These are phyloP conservation scores for Temnothorax curvispinosus DNA, from an alignment of 1,140 invertebrate species.

Conservation along the genomic window DNA sequence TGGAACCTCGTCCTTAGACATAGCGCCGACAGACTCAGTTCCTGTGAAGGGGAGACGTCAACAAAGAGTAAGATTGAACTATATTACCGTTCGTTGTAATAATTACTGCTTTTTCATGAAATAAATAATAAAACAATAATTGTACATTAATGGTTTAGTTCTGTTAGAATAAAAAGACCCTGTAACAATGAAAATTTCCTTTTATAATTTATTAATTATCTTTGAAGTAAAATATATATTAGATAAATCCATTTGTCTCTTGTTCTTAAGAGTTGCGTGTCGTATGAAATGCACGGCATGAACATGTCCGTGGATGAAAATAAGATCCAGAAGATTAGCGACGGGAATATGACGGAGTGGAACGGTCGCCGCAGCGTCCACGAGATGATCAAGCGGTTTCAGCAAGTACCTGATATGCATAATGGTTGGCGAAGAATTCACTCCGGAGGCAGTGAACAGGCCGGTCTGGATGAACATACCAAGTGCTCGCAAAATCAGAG, in stretches of 20 bases:
- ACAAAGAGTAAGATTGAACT: constrained; percentile 65
- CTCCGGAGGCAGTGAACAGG: constrained; percentile 75
- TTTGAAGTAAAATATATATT: not conserved
- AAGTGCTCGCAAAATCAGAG: constrained; percentile 77
- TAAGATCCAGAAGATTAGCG: constrained; percentile 64
- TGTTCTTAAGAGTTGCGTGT: constrained; percentile 60
- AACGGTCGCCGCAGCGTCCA: constrained; percentile 79
- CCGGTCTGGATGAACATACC: constrained; percentile 72
- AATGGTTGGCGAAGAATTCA: constrained; percentile 75
- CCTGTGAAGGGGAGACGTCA: constrained; percentile 71
- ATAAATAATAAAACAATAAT: not conserved
- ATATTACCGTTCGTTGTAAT: not conserved
- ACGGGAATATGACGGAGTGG: constrained; percentile 76
- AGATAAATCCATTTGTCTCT: not conserved
- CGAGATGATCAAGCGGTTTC: constrained; percentile 82
- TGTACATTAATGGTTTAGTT: not conserved
- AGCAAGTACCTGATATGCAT: constrained; percentile 80
- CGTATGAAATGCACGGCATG: constrained; percentile 67
- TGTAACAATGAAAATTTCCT: not conserved
- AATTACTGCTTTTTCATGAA: not conserved
- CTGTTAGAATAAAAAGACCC: not conserved
- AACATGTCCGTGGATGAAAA: constrained; percentile 68
- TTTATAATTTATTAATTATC: not conserved
- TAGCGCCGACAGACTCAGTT: constrained; percentile 65
- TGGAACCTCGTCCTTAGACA: constrained; percentile 72